Base-by-base conservation (phyloP, 2,888 invertebrate genomes). In the Lordiphosa andalusiaca region DNA sequence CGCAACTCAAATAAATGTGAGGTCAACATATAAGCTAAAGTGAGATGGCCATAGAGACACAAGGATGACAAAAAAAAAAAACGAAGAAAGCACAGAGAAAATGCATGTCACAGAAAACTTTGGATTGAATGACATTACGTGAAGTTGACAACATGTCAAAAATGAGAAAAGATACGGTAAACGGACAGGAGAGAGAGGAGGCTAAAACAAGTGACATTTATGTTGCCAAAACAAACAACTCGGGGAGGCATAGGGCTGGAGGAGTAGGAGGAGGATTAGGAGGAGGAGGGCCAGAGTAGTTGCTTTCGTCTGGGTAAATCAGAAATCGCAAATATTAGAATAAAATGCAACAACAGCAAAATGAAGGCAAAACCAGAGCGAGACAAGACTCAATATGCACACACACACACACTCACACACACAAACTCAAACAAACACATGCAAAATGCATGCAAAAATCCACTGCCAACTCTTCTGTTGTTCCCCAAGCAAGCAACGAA, bases 171-270 rank as follows among this genome's bases (percentile, higher is more conserved):
- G 77, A 82, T 82, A 78, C 82, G 67, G 74, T 77, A 64, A 73
- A 77, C 69, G 73, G 70, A 69, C 72, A 56, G 53, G 13, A 42
- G 23, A 41, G 23, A 41, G n/a, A 10, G 41, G 1, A 47, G 77
- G 71, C 46, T 6, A 60, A 82, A 74, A 67, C 82, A 77, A 77
- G 75, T 82, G 82, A 77, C 82, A 82, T 78, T 77, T 82, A 77
- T 77, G 82, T 82, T 78, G 78, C 82, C 77, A 77, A 77, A 84
- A 84, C 82, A 76, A 77, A 76, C 82, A 82, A 84, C 82, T 77
- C 81, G 51, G 21, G 23, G 21, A 3, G 21, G 48, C 35, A 38
- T n/a, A 30, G 35, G 30, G 40, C 12, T 16, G 12, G n/a, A 21
- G 7, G 21, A 23, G 5, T 41, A 2, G 9, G n/a, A 1, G 6